phyloP scores from a whole-genome alignment of 2,113 vertebrate genomes.

The Gadus macrocephalus region DNA sequence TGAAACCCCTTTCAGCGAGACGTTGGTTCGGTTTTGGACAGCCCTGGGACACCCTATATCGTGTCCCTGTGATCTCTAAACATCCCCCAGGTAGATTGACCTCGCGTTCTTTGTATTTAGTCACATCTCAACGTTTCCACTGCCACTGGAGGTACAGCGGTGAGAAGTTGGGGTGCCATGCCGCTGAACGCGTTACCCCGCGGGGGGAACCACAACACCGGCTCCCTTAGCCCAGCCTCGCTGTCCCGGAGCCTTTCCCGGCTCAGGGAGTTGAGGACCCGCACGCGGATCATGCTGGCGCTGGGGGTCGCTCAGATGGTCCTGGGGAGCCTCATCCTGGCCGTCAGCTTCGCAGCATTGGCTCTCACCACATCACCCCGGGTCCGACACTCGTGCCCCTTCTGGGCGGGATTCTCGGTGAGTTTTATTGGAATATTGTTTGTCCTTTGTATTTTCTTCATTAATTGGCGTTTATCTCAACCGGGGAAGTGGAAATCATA shows the following conservation, averaged over 20 bases:
- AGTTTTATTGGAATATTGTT: slow-evolving; percentile 56
- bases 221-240: slow-evolving; percentile 81
- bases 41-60: too few relatives aligned
- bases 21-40: neutral
- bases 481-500: too few relatives aligned
- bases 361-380: slow-evolving; percentile 94
- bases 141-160: too few relatives aligned
- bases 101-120: too few relatives aligned
- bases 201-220: slow-evolving; percentile 54
- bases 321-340: slow-evolving; percentile 91
- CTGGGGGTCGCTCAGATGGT: slow-evolving; percentile 94
- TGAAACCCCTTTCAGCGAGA: too few relatives aligned
- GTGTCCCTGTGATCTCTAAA: too few relatives aligned
- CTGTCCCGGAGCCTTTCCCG: slow-evolving; percentile 88
- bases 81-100: too few relatives aligned
- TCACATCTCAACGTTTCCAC: too few relatives aligned
- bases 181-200: slow-evolving; percentile 72
- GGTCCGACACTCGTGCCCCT: slow-evolving; percentile 93
- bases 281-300: slow-evolving; percentile 88
- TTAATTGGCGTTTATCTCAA: too few relatives aligned
- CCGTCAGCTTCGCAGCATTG: slow-evolving; percentile 94
- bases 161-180: slow-evolving; percentile 48
- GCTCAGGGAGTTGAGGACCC: slow-evolving; percentile 82
- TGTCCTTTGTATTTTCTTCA: too few relatives aligned
- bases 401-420: slow-evolving; percentile 98